These are phyloP conservation scores for Choreutis nemorana DNA, from an alignment of 2,888 invertebrate genomes.

Conservation along the genomic window DNA sequence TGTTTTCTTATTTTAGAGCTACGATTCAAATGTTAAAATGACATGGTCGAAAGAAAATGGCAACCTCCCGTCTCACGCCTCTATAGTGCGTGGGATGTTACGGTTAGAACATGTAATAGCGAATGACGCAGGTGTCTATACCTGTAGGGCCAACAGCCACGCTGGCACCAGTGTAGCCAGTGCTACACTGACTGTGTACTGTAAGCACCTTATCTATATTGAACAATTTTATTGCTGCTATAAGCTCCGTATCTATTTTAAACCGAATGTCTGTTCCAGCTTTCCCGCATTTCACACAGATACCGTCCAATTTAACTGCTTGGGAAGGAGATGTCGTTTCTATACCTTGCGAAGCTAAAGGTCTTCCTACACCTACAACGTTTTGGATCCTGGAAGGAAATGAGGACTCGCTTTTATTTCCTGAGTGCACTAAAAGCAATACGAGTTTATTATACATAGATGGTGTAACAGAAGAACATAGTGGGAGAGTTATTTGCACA, in stretches of 20 bases:
- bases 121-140: conserved; percentile 88
- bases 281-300: conserved; percentile 85
- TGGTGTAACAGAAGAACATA: conserved; percentile 47
- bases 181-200: conserved; percentile 89
- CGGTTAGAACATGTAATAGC: conserved; percentile 84
- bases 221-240: conserved; percentile 44
- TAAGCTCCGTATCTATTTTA: conserved; percentile 50
- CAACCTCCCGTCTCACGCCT: conserved; percentile 43
- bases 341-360: conserved; percentile 91
- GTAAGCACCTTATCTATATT: conserved; percentile 70
- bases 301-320: conserved; percentile 88
- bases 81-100: conserved; percentile 58
- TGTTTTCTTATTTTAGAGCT: conserved; percentile 33
- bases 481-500: conserved; percentile 57
- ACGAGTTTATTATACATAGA: conserved; percentile 56
- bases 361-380: conserved; percentile 91
- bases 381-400: conserved; percentile 96
- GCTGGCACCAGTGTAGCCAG: conserved; percentile 88
- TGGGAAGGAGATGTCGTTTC: conserved; percentile 87
- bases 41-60: conserved; percentile 59
- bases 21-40: conserved; percentile 53
- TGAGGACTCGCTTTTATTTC: conserved; percentile 69
- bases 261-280: conserved; percentile 72
- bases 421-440: conserved; percentile 59
- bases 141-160: conserved; percentile 90